Percentiles rank a stretch among this genome's conserved stretches.
Conservation (phyloP, 1,140 invertebrate species). For the Geopemphigus sp. region DNA sequence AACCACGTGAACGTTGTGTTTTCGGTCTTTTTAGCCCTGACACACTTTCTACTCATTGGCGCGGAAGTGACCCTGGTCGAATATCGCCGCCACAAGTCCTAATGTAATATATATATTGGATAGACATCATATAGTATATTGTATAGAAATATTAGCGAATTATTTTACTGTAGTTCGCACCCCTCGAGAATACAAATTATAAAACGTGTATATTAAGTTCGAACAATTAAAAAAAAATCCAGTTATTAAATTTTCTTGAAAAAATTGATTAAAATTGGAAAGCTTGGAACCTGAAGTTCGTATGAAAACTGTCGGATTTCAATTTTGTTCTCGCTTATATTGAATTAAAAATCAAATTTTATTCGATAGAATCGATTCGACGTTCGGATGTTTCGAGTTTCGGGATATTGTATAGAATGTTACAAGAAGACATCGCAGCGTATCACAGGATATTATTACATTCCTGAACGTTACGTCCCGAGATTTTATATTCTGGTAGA, state of each 20-base stretch:
- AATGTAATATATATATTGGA: background rate
- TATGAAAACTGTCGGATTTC: too few species aligned
- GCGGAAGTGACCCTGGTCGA: conserved; percentile 21
- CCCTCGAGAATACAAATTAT: conserved; percentile 1
- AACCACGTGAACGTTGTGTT: conserved; percentile 25
- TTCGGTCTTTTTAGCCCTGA: conserved; percentile 27
- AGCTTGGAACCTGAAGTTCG: too few species aligned
- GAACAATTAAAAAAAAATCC: background rate
- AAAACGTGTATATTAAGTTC: background rate
- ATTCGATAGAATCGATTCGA: too few species aligned
- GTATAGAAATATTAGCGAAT: background rate
- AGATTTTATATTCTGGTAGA: too few species aligned
- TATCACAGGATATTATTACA: too few species aligned
- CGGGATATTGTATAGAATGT: too few species aligned
- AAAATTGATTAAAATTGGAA: too few species aligned
- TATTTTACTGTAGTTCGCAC: background rate
- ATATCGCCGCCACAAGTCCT: background rate
- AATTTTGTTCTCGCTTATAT: too few species aligned
- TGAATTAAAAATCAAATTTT: too few species aligned
- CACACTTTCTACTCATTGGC: conserved; percentile 24
- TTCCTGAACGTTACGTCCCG: too few species aligned
- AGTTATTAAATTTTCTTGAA: background rate
- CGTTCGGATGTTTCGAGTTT: too few species aligned
- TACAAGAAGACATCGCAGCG: too few species aligned
- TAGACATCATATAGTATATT: background rate